These are phyloP conservation scores for Microctenopoma stevenorrisi DNA, from an alignment of 2,797 vertebrate genomes.

Conservation along the genomic window DNA sequence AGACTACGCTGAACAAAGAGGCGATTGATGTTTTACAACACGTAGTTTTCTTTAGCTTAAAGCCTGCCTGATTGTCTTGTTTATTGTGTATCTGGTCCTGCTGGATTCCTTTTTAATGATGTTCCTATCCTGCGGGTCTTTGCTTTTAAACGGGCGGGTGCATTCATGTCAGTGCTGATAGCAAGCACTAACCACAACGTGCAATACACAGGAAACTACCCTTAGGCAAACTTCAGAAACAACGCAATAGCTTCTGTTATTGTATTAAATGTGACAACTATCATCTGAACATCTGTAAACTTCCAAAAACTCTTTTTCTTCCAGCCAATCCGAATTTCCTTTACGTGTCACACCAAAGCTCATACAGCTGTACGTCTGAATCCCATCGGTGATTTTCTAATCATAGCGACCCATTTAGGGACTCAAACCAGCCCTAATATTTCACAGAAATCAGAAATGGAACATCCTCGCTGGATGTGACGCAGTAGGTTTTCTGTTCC, in stretches of 20 bases:
- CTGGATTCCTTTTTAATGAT: neutral
- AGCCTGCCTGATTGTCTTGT: neutral
- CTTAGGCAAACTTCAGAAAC: neutral
- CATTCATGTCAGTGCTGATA: neutral
- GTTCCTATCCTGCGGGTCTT: neutral
- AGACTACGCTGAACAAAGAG: neutral
- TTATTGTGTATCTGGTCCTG: neutral
- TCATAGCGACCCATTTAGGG: conserved; percentile 63
- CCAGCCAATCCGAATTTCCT: neutral
- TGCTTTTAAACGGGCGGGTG: no score
- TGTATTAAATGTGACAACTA: neutral
- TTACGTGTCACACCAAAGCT: neutral
- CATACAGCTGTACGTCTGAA: conserved; percentile 12
- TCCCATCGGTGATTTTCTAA: conserved; percentile 54
- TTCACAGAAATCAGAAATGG: conserved; percentile 44
- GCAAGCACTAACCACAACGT: neutral
- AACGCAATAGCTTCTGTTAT: neutral
- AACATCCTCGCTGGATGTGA: conserved; percentile 47
- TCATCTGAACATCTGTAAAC: neutral
- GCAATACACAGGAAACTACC: no score
- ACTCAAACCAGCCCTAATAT: conserved; percentile 28
- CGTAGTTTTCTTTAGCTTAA: neutral
- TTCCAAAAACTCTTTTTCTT: neutral
- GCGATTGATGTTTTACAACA: no score
- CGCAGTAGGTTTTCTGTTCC: conserved; percentile 25